Base-by-base conservation (phyloP, 1,140 invertebrate genomes). In the Holotrichia oblita region DNA sequence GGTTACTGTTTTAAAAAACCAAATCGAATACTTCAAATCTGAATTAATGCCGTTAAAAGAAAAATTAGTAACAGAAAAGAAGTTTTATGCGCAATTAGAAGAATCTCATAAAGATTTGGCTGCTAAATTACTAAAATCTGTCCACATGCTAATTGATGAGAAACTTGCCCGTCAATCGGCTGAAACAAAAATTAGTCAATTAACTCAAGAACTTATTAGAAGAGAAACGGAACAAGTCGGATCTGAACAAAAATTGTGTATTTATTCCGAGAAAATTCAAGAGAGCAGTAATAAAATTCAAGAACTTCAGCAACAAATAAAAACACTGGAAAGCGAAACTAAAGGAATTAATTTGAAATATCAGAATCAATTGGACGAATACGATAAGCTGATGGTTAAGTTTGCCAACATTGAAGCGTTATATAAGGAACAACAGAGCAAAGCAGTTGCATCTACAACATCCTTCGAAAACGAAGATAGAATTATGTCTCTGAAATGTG, bases 61-160 rank as follows among this genome's bases (percentile, higher is more conserved):
- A 4, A 64, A 27, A 12, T 27, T 64, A 3, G 9, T 20, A 24
- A 17, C 17, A 10, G 61, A 64, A 64, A 17, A 17, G 0, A 12
- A 7, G n/a, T 9, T 20, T 9, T 17, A 76, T 24, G 8, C 22
- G 20, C 34, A 42, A n/a, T 20, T 76, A 6, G 74, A 76, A 41
- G 41, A 20, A 10, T 22, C 74, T 42, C 76, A 77, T 27, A 77
- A 64, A 69, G 55, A 77, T 3, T 61, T 77, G 40, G 76, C 76
- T 14, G 55, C 20, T 7, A 77, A 77, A 59, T 20, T 77, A 40
- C 34, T 77, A 34, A 77, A 59, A 77, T 10, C 76, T 10, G 76
- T 77, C 0, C 48, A 69, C 40, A 20, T 59, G 22, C 17, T 77
- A 20, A 77, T 77, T 0, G 55, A 77, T 64, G 76, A 77, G 17